These are phyloP conservation scores for Lerista edwardsae DNA, from an alignment of 2,797 vertebrate species.

Conservation along the genomic window DNA sequence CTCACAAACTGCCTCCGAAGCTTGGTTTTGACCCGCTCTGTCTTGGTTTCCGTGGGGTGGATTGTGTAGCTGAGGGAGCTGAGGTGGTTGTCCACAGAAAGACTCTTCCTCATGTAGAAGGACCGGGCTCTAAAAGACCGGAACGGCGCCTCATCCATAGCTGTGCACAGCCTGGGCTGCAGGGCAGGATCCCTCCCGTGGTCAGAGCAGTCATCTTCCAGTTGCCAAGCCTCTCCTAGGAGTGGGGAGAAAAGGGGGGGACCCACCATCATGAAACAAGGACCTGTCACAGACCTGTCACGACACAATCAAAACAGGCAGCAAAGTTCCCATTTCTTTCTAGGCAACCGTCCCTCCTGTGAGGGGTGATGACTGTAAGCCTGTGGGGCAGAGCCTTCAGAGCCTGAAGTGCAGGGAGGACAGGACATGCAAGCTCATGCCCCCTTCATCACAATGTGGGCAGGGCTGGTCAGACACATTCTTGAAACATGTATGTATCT, in stretches of 20 bases:
- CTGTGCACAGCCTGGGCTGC: conserved; percentile 74
- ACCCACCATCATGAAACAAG: background rate
- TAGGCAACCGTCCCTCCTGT: background rate
- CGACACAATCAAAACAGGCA: background rate
- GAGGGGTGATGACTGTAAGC: background rate
- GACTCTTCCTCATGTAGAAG: conserved; percentile 89
- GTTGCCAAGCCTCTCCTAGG: conserved; percentile 85
- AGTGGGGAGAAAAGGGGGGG: background rate
- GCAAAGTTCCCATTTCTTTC: background rate
- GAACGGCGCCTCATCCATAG: conserved; percentile 81
- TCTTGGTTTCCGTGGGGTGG: conserved; percentile 65
- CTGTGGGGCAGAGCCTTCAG: background rate
- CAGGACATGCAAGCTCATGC: too few species aligned
- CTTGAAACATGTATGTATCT: too few species aligned
- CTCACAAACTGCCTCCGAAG: conserved; percentile 93
- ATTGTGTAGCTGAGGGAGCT: conserved; percentile 75
- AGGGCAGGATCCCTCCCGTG: conserved; percentile 37
- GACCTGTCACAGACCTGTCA: background rate
- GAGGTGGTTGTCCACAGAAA: conserved; percentile 89
- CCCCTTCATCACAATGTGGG: too few species aligned
- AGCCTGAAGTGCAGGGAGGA: too few species aligned
- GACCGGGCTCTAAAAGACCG: conserved; percentile 81
- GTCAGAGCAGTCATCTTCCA: conserved; percentile 81
- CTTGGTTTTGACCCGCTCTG: conserved; percentile 77
- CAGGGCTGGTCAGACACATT: too few species aligned